Conservation (phyloP, 2,113 vertebrate genomes). For the Actinemys pallida region DNA sequence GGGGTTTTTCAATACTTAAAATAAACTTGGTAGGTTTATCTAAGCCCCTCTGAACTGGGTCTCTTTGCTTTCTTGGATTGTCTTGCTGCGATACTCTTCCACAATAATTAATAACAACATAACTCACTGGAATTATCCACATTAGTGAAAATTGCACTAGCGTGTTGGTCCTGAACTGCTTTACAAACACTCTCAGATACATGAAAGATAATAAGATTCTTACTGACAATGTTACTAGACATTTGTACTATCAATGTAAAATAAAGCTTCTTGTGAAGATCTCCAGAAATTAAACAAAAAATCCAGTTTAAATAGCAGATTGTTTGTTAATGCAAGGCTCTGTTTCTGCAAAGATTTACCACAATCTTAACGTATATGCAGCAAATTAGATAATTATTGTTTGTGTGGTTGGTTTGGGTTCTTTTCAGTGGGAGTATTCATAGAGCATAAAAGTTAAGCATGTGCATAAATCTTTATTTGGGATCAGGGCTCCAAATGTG, state of each 20-base stretch:
- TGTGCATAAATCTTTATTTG: neutral
- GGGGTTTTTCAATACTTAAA: neutral
- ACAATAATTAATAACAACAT: neutral
- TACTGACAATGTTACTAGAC: neutral
- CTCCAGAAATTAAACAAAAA: neutral
- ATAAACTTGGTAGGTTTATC: neutral
- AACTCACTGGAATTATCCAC: neutral
- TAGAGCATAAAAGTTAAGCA: neutral
- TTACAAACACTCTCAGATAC: neutral
- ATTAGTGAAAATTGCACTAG: neutral
- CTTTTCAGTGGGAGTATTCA: neutral
- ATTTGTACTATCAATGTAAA: neutral
- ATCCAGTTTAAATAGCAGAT: neutral
- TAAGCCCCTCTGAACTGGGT: neutral
- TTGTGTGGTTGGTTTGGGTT: neutral
- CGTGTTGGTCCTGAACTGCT: neutral
- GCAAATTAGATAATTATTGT: neutral
- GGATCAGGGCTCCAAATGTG: neutral
- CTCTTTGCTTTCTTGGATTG: neutral
- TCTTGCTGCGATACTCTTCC: neutral
- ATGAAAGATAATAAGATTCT: neutral
- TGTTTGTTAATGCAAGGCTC: neutral
- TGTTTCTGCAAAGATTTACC: neutral
- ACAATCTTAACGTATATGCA: neutral
- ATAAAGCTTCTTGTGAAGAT: neutral